A percentile compares a stretch with the other conserved stretches of the same genome.
Conservation (phyloP, 2,113 vertebrate genomes). For the Ammodytes marinus region DNA sequence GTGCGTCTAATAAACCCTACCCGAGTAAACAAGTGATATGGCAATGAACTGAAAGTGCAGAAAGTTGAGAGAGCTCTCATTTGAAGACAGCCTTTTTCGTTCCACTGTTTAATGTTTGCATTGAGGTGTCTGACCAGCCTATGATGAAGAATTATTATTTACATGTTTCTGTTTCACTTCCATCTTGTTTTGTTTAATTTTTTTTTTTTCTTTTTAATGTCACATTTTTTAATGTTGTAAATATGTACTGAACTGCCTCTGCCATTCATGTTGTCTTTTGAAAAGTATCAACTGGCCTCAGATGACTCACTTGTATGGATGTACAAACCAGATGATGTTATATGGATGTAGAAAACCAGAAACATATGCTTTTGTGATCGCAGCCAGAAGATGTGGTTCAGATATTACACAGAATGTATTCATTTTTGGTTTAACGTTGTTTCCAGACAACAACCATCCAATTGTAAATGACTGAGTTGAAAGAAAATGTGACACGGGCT, state of each 20-base stretch:
- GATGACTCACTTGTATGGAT: slow-evolving; percentile 72
- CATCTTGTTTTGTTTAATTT: slow-evolving; percentile 52
- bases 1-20: slow-evolving; percentile 63
- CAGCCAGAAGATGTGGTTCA: slow-evolving; percentile 72
- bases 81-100: slow-evolving; percentile 15
- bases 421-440: slow-evolving; percentile 53
- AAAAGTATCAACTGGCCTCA: slow-evolving; percentile 65
- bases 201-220: slow-evolving; percentile 5
- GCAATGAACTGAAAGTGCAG: slow-evolving; percentile 54
- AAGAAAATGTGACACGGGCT: slow-evolving; percentile 55
- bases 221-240: slow-evolving; percentile 74
- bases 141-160: slow-evolving; percentile 37
- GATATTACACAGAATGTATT: slow-evolving; percentile 76
- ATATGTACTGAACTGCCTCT: slow-evolving; percentile 76
- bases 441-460: slow-evolving; percentile 62
- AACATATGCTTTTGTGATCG: slow-evolving; percentile 77
- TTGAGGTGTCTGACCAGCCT: slow-evolving; percentile 6
- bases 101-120: slow-evolving; percentile 17
- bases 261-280: slow-evolving; percentile 68
- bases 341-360: slow-evolving; percentile 78
- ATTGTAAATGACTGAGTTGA: slow-evolving; percentile 58
- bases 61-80: slow-evolving; percentile 24
- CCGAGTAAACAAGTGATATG: slow-evolving; percentile 67
- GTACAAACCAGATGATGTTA: slow-evolving; percentile 76
- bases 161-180: slow-evolving; percentile 25